phyloP scores from a whole-genome alignment of 2,797 vertebrate genomes.

The Mormyrus hasselquistii region DNA sequence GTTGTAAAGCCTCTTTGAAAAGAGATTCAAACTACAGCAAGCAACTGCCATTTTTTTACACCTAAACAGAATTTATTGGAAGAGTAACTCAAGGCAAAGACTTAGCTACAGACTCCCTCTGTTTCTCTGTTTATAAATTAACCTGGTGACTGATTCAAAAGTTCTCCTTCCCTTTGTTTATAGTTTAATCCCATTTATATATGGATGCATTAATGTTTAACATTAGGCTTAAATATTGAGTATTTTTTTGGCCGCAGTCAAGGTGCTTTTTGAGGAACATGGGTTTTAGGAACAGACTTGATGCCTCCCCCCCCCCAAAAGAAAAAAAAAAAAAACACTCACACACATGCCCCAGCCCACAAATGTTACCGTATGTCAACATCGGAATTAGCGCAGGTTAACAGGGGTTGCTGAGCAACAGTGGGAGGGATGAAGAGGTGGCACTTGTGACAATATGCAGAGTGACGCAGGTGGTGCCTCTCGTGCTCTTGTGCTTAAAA shows the following conservation, averaged over 20 bases:
- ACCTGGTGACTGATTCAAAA: background rate
- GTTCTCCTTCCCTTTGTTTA: background rate
- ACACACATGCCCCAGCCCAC: background rate
- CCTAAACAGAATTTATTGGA: background rate
- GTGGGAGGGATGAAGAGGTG: conserved; percentile 18
- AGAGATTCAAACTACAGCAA: background rate
- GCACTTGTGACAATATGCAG: conserved; percentile 12
- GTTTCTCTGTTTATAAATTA: background rate
- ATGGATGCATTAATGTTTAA: background rate
- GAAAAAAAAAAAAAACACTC: background rate
- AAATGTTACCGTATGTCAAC: conserved; percentile 15
- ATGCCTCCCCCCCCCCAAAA: background rate
- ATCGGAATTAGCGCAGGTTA: conserved; percentile 11
- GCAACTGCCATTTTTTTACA: background rate
- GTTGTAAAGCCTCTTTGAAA: background rate
- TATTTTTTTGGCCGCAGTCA: background rate
- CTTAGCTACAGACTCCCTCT: background rate
- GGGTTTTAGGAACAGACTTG: background rate
- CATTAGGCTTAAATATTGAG: background rate
- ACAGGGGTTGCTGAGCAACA: conserved; percentile 40
- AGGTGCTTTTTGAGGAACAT: background rate
- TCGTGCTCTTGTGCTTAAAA: conserved; percentile 14
- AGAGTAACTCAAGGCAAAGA: background rate
- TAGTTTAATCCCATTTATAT: background rate
- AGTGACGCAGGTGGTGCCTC: conserved; percentile 28